These are phyloP conservation scores for Knipowitschia caucasica DNA, from an alignment of 2,797 vertebrate genomes.

Conservation along the genomic window DNA sequence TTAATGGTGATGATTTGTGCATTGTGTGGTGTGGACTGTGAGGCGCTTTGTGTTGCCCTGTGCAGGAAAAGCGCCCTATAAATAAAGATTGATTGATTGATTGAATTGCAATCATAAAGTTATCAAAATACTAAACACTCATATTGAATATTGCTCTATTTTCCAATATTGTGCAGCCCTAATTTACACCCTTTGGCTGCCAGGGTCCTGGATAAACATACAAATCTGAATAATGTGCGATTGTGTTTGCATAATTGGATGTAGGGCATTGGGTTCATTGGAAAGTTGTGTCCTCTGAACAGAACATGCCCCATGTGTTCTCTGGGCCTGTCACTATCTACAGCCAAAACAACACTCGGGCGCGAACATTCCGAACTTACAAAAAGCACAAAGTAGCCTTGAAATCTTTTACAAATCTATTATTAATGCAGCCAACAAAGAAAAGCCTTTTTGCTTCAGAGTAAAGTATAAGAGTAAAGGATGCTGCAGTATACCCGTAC, in stretches of 20 bases:
- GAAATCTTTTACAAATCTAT: slow-evolving; percentile 1
- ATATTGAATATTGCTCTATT: too few relatives aligned
- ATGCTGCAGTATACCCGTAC: slow-evolving; percentile 20
- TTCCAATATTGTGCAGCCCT: too few relatives aligned
- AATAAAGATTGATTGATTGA: too few relatives aligned
- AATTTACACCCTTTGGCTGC: too few relatives aligned
- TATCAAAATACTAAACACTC: too few relatives aligned
- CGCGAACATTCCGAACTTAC: neutral
- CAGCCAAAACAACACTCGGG: neutral
- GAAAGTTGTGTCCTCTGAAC: neutral
- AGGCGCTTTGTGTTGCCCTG: too few relatives aligned
- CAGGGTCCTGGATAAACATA: too few relatives aligned
- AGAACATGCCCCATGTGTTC: neutral
- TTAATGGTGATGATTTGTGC: too few relatives aligned
- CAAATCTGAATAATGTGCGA: neutral
- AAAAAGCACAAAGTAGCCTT: neutral
- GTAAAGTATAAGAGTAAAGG: slow-evolving; percentile 13
- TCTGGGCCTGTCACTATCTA: neutral
- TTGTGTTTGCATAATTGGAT: neutral
- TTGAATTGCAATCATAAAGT: too few relatives aligned
- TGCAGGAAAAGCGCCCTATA: too few relatives aligned
- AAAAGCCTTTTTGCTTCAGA: neutral
- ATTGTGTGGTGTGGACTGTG: too few relatives aligned
- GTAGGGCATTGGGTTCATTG: neutral
- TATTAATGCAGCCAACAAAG: slow-evolving; percentile 4